These are phyloP conservation scores for Endomychus coccineus DNA, from an alignment of 2,888 invertebrate species.

Conservation along the genomic window DNA sequence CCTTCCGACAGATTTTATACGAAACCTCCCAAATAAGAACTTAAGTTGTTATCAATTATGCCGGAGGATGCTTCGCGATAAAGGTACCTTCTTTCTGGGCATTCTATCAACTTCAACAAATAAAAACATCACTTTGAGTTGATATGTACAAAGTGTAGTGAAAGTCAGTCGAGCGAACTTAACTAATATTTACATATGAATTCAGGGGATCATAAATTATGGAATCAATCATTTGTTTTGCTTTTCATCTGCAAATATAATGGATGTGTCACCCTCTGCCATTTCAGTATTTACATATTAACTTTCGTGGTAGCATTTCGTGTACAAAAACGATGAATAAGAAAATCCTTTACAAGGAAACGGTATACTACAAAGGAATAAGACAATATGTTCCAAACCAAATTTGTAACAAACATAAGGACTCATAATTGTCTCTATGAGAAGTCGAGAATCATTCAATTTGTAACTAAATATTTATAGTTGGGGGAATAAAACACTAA, in stretches of 20 bases:
- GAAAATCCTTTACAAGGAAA: not conserved
- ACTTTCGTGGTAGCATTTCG: conserved; percentile 8
- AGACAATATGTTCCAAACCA: too few species aligned
- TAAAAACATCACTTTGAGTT: conserved; percentile 11
- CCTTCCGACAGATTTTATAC: too few species aligned
- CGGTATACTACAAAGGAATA: too few species aligned
- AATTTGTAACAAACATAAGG: too few species aligned
- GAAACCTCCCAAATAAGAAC: too few species aligned
- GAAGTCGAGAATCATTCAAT: too few species aligned
- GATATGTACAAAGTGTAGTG: conserved; percentile 11
- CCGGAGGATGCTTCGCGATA: too few species aligned
- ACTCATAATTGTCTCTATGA: too few species aligned
- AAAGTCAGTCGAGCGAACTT: conserved; percentile 25
- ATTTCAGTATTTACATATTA: conserved; percentile 10
- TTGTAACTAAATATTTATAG: too few species aligned
- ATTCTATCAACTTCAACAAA: conserved; percentile 9
- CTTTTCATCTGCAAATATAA: conserved; percentile 14
- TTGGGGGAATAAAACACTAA: too few species aligned
- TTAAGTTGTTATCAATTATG: too few species aligned
- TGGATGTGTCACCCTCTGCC: conserved; percentile 11
- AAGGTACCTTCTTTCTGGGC: too few species aligned
- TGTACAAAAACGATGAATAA: conserved; percentile 2
- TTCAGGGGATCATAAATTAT: conserved; percentile 15
- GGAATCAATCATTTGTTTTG: conserved; percentile 17
- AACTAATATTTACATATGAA: conserved; percentile 30